phyloP scores from a whole-genome alignment of 2,888 invertebrate species.

The Pandemis corylana region DNA sequence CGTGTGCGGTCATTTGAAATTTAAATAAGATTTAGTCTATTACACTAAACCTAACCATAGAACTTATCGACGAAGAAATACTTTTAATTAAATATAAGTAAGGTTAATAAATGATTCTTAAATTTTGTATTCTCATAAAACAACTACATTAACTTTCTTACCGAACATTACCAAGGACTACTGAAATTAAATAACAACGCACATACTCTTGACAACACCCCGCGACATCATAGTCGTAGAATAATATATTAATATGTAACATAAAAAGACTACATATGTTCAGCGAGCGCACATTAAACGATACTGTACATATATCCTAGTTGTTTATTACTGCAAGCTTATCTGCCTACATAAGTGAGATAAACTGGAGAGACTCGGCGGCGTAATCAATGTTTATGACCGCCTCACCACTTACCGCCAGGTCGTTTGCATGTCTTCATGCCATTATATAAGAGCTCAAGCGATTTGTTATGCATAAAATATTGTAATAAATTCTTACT shows the following conservation, averaged over 20 bases:
- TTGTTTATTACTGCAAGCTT: conserved; percentile 33
- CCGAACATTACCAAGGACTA: too few relatives aligned
- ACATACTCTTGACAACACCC: not conserved
- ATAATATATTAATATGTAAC: not conserved
- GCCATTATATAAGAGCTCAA: conserved; percentile 39
- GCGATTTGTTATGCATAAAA: conserved; percentile 42
- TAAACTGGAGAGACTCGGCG: conserved; percentile 36
- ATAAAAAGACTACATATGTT: conserved; percentile 5
- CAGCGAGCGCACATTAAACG: conserved; percentile 18
- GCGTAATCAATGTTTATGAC: conserved; percentile 40
- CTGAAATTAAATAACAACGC: too few relatives aligned
- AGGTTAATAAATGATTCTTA: too few relatives aligned
- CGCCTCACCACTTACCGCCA: conserved; percentile 33
- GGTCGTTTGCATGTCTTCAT: conserved; percentile 42
- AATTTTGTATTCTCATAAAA: too few relatives aligned
- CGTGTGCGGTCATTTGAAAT: not conserved
- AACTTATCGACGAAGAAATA: too few relatives aligned
- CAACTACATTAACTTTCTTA: too few relatives aligned
- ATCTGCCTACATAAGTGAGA: conserved; percentile 39
- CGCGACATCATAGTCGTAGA: not conserved
- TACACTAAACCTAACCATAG: too few relatives aligned
- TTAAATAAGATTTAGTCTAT: not conserved
- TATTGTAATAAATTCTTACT: conserved; percentile 41
- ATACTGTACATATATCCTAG: conserved; percentile 10
- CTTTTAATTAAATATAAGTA: too few relatives aligned